Evolutionary conservation across 2,888 invertebrate species (phyloP), one percentile per base, ranked within the genome.

Genomic region (Drepana falcataria): DNA sequence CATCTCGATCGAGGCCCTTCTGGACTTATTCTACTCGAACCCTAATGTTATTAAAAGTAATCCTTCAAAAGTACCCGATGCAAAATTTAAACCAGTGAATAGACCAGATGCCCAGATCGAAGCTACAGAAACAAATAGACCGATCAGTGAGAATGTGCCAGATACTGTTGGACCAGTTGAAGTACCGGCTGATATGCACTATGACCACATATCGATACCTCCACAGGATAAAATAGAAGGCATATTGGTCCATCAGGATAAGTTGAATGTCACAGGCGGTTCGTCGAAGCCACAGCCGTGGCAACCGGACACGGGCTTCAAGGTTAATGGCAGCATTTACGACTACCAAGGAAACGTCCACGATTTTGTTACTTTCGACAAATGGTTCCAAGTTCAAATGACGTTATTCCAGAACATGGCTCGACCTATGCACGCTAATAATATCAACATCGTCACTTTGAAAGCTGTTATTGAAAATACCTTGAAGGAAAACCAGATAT

Each of bases 301-400:
- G 37, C 2, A 37, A 37, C 37, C 37, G 4, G 37, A 35, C n/a
- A n/a, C n/a, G n/a, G n/a, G n/a, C n/a, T n/a, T n/a, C n/a, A n/a
- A n/a, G n/a, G n/a, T n/a, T n/a, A 51, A 51, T 33, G 37, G 40
- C 34, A 41, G 33, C 2, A 2, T 49, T 35, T 35, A 21, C 21
- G 35, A 49, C 49, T 41, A 34, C 4, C 37, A 51, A 33, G 34
- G 34, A 40, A 40, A 51, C 35, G 37, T 49, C 51, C 35, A 60
- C 7, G 41, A 55, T 5, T 59, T 63, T 35, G 21, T 55, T 2
- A 72, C 66, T 33, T 80, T 83, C 48, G 70, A 81, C 52, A 52
- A 56, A 49, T 83, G 83, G 78, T 72, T 83, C 44, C 60, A 64
- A 5, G 48, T 71, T 3, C 75, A 81, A 68, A 66, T 81, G 49